Evolutionary conservation across 1,140 invertebrate genomes (phyloP), one percentile per base, ranked within the genome.

Genomic region (Calycopis cecrops): DNA sequence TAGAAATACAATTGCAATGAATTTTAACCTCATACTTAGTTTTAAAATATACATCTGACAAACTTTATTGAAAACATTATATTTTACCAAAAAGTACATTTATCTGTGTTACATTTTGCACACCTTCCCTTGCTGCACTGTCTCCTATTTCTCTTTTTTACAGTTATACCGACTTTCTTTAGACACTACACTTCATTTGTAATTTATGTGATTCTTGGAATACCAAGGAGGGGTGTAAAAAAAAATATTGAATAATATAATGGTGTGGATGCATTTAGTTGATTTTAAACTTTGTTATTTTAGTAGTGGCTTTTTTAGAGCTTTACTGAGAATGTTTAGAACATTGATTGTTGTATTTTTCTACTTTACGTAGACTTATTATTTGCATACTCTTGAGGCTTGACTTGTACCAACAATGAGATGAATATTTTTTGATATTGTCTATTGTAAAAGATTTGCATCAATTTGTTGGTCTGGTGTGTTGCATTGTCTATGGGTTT

Each of bases 351-450:
- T 42, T 42, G 40, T 42, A 42, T 42, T 42, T 42, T 16, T 42
- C 40, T 42, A 42, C 40, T 34, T 35, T 35, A 16, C 40, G 18
- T 52, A 28, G 12, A 17, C 12, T 9, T 21, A 33, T 1, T 38
- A 18, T 40, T 52, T 35, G 35, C 40, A 21, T 40, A 38, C 38
- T 40, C 10, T 17, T 16, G 11, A 1, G 28, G n/a, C 17, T 21
- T 11, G 17, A 12, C 16, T n/a, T 21, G 11, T 12, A 52, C 16
- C 35, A 21, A 18, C 18, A 9, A 12, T 28, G 12, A 40, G 37
- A 16, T 35, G 18, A 38, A 28, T 40, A 52, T 42, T 33, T 52
- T 21, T 52, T 52, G 16, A 42, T 42, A 40, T 42, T 44, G 49
- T 51, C 28, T 51, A 35, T 17, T 35, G 14, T 51, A 10, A 4